Conservation (phyloP, 1,140 invertebrate species). For the Micrasema longulum region DNA sequence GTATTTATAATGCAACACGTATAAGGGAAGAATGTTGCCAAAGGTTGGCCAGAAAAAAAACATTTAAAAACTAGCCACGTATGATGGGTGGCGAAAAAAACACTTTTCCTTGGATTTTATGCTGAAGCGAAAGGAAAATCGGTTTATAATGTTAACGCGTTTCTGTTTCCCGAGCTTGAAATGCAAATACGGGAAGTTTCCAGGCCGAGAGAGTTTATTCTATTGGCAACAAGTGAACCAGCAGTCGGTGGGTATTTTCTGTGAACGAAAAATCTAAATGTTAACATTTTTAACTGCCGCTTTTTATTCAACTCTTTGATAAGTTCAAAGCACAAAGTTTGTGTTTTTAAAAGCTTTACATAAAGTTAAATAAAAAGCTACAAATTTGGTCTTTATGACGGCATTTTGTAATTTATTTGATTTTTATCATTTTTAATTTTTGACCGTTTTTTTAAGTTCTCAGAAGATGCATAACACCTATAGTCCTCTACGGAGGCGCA, state of each 20-base stretch:
- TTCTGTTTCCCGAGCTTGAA: background rate
- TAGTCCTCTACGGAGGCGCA: no score
- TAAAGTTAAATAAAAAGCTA: no score
- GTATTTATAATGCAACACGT: conserved; percentile 38
- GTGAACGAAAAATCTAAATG: no score
- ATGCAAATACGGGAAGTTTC: conserved; percentile 15
- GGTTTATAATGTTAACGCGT: conserved; percentile 27
- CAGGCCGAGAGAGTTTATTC: background rate
- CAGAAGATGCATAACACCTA: no score
- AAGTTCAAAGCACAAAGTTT: background rate
- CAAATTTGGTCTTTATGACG: no score
- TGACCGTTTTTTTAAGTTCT: no score
- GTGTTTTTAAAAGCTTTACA: no score
- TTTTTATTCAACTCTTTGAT: no score
- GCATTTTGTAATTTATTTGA: no score
- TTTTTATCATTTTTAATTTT: no score
- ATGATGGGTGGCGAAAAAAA: conserved; percentile 25
- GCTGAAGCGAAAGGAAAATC: conserved; percentile 2
- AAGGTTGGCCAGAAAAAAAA: conserved; percentile 2
- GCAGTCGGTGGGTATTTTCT: no score
- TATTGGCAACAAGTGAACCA: background rate
- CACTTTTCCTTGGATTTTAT: conserved; percentile 14
- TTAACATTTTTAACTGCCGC: no score
- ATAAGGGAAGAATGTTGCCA: conserved; percentile 19
- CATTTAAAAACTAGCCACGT: conserved; percentile 28